Evolutionary conservation across 2,888 invertebrate species (phyloP).

Genomic region (Halictus ligatus): DNA sequence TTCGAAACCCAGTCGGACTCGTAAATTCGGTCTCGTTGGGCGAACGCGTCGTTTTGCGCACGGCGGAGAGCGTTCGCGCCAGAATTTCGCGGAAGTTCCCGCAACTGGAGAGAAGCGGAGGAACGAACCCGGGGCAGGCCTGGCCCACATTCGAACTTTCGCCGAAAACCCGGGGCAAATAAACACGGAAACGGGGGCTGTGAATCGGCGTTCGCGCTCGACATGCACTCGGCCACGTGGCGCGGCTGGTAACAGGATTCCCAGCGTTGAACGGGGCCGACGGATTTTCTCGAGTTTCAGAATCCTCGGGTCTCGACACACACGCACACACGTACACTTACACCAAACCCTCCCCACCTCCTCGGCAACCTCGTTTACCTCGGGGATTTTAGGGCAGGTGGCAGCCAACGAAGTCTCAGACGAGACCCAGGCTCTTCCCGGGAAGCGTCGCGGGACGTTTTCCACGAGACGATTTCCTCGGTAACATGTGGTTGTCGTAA

Average conservation of each 20-base stretch:
- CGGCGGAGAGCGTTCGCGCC: not conserved
- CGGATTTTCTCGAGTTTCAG: conserved; percentile 71
- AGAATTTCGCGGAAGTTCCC: conserved; percentile 28
- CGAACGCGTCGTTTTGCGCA: not conserved
- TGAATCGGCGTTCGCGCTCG: conserved; percentile 39
- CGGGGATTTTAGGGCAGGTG: conserved; percentile 75
- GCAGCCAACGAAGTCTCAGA: conserved; percentile 72
- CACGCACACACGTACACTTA: not conserved
- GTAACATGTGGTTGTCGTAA: conserved; percentile 75
- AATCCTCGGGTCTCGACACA: conserved; percentile 31
- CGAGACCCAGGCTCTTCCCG: conserved; percentile 71
- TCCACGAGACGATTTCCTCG: conserved; percentile 69
- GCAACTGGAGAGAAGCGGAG: conserved; percentile 6
- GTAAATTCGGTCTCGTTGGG: not conserved
- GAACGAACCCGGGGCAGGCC: not conserved
- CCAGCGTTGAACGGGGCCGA: conserved; percentile 36
- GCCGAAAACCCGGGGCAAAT: conserved; percentile 1
- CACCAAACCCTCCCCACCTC: not conserved
- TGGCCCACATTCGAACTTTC: conserved; percentile 32
- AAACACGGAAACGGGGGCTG: conserved; percentile 23
- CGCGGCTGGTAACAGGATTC: conserved; percentile 67
- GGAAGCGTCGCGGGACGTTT: conserved; percentile 68
- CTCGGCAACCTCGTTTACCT: conserved; percentile 51
- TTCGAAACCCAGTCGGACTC: not conserved
- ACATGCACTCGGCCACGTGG: conserved; percentile 68